Base-by-base conservation (phyloP, 2,888 invertebrate genomes). In the Archips xylosteana region DNA sequence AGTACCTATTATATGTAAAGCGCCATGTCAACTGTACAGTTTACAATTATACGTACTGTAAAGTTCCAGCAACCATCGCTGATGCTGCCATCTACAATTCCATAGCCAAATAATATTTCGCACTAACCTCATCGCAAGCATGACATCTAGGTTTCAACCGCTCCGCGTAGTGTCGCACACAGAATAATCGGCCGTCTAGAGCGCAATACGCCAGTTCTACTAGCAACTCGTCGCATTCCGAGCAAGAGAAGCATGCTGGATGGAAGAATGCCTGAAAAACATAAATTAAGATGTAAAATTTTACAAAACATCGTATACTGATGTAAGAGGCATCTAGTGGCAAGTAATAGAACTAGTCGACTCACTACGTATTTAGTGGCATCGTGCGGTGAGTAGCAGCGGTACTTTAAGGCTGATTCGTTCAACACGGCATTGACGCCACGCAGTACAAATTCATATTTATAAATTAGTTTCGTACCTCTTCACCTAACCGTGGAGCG, bases 171-270 rank as follows among this genome's bases (percentile, higher is more conserved):
- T 99, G 99, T 78, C 99, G 95, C 86, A 98, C 98, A 92, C 99
- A 99, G 94, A 97, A 98, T 78, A 98, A 95, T 78, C 96, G 95
- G 79, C 97, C 97, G 81, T 98, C 98, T 88, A 98, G 96, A 78
- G 97, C 97, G 90, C 99, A 99, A 94, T 99, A 99, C 67, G 98
- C 98, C 84, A 99, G 96, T 92, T 99, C 99, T 76, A 99, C 99
- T 75, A 99, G 96, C 71, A 99, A 95, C 92, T 99, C 98, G 81
- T 97, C 96, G 94, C 99, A 99, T 73, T 96, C 96, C 80, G 95
- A 95, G 93, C 99, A 99, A 74, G 96, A 95, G 92, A 99, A 99
- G 92, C 99, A 99, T 70, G 97, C 96, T 2, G 99, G 98, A 92
- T 99, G 99, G 97, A 98, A 99, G 80, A 96, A 95, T 69, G 95